Percentiles rank a stretch among this genome's conserved stretches.
Evolutionary conservation across 2,888 invertebrate genomes (phyloP).

Genomic region (Pyrrhosoma nymphula): DNA sequence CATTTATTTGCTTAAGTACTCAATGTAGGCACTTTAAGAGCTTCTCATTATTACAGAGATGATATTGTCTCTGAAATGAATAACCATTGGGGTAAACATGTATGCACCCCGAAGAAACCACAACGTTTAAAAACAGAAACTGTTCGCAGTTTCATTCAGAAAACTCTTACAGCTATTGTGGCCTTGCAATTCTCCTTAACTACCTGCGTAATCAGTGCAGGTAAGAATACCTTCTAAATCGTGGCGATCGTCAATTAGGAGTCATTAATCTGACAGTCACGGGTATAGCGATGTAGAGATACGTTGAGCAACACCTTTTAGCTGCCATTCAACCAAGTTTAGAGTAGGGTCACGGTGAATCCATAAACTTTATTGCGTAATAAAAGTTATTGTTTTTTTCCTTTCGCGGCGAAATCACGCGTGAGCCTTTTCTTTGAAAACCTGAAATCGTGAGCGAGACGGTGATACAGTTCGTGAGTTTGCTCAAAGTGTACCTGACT

Average conservation of each 20-base stretch:
- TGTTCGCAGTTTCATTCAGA: too few relatives aligned
- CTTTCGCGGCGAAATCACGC: constrained; percentile 6
- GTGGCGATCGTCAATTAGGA: background rate
- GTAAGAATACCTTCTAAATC: background rate
- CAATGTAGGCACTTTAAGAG: too few relatives aligned
- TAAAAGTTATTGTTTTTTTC: background rate
- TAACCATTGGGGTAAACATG: too few relatives aligned
- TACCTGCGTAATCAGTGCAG: background rate
- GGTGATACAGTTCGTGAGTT: background rate
- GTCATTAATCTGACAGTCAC: background rate
- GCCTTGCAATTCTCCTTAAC: background rate
- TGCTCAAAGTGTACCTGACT: background rate
- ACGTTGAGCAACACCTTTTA: background rate
- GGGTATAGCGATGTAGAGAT: background rate
- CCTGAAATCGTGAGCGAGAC: background rate
- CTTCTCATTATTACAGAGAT: too few relatives aligned
- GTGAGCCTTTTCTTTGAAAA: background rate
- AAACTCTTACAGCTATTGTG: too few relatives aligned
- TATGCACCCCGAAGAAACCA: too few relatives aligned
- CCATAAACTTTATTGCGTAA: background rate
- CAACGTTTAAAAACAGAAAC: too few relatives aligned
- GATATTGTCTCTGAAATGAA: too few relatives aligned
- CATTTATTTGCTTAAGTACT: too few relatives aligned
- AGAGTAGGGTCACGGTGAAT: background rate
- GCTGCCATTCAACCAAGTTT: background rate